Evolutionary conservation across 1,140 invertebrate genomes (phyloP), one percentile per base, ranked within the genome.

Genomic region (Cydia fagiglandana): DNA sequence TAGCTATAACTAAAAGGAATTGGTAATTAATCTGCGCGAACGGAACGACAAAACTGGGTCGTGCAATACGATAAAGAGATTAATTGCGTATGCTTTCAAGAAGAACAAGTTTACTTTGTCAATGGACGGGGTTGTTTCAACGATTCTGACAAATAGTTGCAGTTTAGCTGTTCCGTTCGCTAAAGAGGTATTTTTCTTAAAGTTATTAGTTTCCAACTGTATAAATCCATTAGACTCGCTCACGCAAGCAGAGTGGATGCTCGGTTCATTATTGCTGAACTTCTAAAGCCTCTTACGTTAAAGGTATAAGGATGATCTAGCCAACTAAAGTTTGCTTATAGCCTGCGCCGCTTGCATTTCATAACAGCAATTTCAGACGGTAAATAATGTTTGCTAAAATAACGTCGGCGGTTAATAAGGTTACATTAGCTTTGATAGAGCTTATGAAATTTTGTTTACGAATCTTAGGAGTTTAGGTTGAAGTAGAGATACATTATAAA

Each of bases 1-100:
- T 80, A 73, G 78, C 74, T 75, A 75, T 80, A 79, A 81, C 77
- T 85, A 80, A 81, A 82, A 79, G 82, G 80, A 84, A 84, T 80
- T 83, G 73, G 68, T 83, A 82, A 86, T 88, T 84, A 84, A 84
- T 84, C 77, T 80, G 80, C 74, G 64, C 77, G 74, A 81, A 80
- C 78, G 77, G 47, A 70, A 68, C 34, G 47, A 50, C 17, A 73
- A 81, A 86, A 80, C 75, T 87, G 68, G 85, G 82, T 78, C 82
- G 66, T 70, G 34, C 34, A 81, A 80, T 68, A 75, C 78, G 75
- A 78, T 81, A 77, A 81, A 77, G 56, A 76, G 47, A 77, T 77
- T 76, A 78, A 75, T 76, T 47, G 34, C 24, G 45, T 28, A 10
- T 70, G 47, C 30, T 38, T 53, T 45, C 34, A 66, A 76, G 13